Percentiles rank a stretch among this genome's conserved stretches.
Evolutionary conservation across 2,888 invertebrate species (phyloP).

Genomic region (Torymus aiolomorphi): DNA sequence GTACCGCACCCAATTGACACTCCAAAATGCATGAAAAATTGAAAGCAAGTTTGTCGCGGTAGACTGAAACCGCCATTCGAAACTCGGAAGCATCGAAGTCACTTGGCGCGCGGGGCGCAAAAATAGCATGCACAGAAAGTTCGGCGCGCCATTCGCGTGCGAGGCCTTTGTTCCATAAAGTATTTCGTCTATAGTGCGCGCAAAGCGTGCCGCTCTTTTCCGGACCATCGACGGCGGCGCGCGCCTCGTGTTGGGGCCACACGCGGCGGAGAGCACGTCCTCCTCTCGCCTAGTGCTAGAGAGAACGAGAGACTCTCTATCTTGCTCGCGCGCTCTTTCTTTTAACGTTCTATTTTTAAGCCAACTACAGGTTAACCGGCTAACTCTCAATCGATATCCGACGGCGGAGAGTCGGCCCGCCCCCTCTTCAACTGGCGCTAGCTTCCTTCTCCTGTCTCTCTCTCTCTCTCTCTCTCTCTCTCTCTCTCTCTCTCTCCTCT

Average conservation of each 20-base stretch:
- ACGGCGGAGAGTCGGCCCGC: too few species aligned
- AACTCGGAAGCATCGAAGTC: too few species aligned
- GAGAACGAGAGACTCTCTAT: constrained; percentile 1
- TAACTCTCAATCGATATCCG: constrained; percentile 70
- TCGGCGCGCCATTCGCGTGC: too few species aligned
- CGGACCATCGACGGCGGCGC: constrained; percentile 27
- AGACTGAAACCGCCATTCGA: too few species aligned
- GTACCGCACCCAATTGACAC: too few species aligned
- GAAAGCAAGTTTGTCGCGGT: too few species aligned
- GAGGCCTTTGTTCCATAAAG: constrained; percentile 1
- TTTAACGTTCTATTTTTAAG: constrained; percentile 69
- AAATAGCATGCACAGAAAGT: too few species aligned
- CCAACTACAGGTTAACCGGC: constrained; percentile 69
- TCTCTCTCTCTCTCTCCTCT: constrained; percentile 21
- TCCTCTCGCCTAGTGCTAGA: background rate
- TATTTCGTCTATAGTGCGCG: constrained; percentile 14
- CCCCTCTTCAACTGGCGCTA: constrained; percentile 43
- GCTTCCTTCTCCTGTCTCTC: background rate
- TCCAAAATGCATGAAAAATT: too few species aligned
- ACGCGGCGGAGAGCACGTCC: constrained; percentile 9
- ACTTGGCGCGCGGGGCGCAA: too few species aligned
- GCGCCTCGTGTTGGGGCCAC: constrained; percentile 8
- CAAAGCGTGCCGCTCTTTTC: constrained; percentile 20
- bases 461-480: constrained; percentile 17
- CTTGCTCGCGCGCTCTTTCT: constrained; percentile 10